phyloP scores from a whole-genome alignment of 2,888 invertebrate species.

The Anoncus sp. region DNA sequence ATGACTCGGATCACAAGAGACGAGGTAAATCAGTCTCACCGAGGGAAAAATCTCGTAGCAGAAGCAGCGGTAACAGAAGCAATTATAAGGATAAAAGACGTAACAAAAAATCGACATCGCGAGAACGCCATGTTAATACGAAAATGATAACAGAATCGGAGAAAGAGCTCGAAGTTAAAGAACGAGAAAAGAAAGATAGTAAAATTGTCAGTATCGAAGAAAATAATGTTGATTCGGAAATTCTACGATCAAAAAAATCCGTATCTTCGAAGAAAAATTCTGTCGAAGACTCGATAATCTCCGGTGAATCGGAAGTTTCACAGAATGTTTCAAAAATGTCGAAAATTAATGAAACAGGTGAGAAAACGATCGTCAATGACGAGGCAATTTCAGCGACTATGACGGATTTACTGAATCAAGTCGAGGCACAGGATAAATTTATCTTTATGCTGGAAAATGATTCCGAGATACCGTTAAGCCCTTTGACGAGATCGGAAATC shows the following conservation, averaged over 20 bases:
- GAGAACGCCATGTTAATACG: not conserved
- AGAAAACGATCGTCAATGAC: not conserved
- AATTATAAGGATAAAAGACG: not conserved
- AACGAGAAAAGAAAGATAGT: not conserved
- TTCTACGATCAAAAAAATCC: not conserved
- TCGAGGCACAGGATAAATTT: constrained; percentile 24
- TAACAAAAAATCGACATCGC: constrained; percentile 15
- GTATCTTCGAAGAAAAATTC: constrained; percentile 14
- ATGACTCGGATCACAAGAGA: constrained; percentile 15
- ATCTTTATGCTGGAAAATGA: constrained; percentile 45
- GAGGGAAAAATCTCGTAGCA: constrained; percentile 29
- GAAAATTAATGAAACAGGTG: not conserved
- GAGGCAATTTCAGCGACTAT: not conserved
- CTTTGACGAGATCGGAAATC: not conserved
- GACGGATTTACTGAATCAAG: not conserved
- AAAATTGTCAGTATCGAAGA: not conserved
- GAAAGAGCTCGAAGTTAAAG: not conserved
- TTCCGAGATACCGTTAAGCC: constrained; percentile 33
- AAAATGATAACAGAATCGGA: not conserved
- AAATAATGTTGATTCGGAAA: not conserved
- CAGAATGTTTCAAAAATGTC: not conserved
- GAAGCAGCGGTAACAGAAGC: constrained; percentile 3
- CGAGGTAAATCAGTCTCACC: constrained; percentile 29
- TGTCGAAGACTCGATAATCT: not conserved
- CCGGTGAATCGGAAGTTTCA: constrained; percentile 8